Conservation (phyloP, 2,797 vertebrate genomes). For the Acrocephalus scirpaceus region DNA sequence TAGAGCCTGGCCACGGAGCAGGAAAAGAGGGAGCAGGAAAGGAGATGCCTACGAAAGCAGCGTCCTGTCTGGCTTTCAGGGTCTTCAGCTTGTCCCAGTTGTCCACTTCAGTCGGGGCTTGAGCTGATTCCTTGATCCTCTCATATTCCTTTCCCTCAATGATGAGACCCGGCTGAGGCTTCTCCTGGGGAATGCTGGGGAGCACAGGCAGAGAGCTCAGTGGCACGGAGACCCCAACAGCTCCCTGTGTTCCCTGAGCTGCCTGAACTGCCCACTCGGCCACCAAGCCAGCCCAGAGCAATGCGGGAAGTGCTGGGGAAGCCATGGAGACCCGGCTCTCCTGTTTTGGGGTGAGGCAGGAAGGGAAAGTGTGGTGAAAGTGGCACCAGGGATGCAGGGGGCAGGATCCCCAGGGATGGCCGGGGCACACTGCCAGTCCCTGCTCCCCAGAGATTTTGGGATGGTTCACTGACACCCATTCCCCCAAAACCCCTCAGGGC, state of each 20-base stretch:
- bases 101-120: constrained; percentile 66
- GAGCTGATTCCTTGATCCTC: constrained; percentile 75
- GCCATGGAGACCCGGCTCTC: background rate
- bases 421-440: background rate
- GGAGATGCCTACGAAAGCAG: constrained; percentile 53
- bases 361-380: background rate
- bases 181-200: constrained; percentile 79
- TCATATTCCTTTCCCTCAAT: constrained; percentile 77
- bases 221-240: fast-evolving
- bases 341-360: background rate
- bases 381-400: background rate
- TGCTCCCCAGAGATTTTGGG: background rate
- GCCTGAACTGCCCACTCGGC: background rate
- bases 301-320: background rate
- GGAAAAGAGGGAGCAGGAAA: background rate
- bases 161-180: constrained; percentile 79
- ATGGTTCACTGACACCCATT: background rate
- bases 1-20: fast-evolving
- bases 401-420: background rate
- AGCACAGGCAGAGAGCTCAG: background rate
- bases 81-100: constrained; percentile 54
- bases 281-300: background rate
- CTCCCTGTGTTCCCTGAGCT: background rate
- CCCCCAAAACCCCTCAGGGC: no score
- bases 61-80: constrained; percentile 73